A percentile compares a stretch with the other conserved stretches of the same genome.
Evolutionary conservation across 1,140 invertebrate genomes (phyloP).

Genomic region (Euwallacea similis): DNA sequence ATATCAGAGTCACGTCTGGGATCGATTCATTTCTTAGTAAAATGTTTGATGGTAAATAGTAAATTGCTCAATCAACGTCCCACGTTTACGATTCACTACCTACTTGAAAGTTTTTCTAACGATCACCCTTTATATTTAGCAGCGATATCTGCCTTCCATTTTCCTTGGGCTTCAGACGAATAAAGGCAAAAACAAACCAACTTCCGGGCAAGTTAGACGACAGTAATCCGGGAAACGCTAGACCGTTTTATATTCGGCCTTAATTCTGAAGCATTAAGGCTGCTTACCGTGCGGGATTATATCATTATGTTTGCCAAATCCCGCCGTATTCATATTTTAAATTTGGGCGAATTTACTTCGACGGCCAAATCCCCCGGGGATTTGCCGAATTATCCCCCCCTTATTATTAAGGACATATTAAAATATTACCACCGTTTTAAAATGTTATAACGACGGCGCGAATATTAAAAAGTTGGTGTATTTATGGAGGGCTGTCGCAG

Average conservation of each 20-base stretch:
- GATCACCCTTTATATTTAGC: no score
- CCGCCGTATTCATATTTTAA: conserved; percentile 31
- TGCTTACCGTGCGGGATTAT: conserved; percentile 30
- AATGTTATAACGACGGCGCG: neutral
- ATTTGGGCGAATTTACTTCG: conserved; percentile 28
- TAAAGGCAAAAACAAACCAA: conserved; percentile 6
- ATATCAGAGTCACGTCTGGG: no score
- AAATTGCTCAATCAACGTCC: no score
- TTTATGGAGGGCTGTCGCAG: no score
- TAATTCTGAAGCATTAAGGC: conserved; percentile 26
- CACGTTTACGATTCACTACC: no score
- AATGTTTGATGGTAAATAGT: no score
- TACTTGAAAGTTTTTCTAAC: no score
- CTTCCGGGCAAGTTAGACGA: conserved; percentile 24
- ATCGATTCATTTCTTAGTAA: no score
- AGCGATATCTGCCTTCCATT: no score
- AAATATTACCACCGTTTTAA: neutral
- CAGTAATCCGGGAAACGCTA: conserved; percentile 32
- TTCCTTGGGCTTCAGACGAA: no score
- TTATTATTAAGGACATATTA: conserved; percentile 26
- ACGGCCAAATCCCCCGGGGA: conserved; percentile 10
- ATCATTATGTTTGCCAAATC: conserved; percentile 30
- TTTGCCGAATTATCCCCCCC: conserved; percentile 9
- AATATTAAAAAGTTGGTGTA: neutral
- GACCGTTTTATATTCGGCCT: conserved; percentile 30